These are phyloP conservation scores for Leptarthrus brevirostris DNA, from an alignment of 2,888 invertebrate genomes.

Conservation along the genomic window DNA sequence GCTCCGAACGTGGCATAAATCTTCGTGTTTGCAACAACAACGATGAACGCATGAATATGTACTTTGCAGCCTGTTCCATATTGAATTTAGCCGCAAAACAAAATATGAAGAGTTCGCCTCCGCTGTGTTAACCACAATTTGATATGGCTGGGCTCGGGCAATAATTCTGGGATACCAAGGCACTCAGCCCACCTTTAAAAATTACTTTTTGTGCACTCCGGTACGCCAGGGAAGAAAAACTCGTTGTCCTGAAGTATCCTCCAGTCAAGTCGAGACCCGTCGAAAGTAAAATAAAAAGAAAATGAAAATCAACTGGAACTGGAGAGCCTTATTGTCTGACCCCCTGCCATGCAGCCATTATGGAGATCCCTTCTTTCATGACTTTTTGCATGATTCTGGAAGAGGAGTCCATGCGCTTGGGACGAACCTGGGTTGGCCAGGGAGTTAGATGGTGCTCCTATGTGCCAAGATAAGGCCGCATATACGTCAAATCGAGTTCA, in stretches of 20 bases:
- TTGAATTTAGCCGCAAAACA: conserved; percentile 41
- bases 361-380: conserved; percentile 24
- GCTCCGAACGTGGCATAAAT: conserved; percentile 17
- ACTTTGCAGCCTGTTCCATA: conserved; percentile 18
- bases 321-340: conserved; percentile 47
- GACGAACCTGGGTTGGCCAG: conserved; percentile 46
- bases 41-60: conserved; percentile 13
- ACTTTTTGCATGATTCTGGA: conserved; percentile 47
- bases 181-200: conserved; percentile 30
- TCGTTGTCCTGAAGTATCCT: conserved; percentile 43
- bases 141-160: neutral
- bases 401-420: conserved; percentile 46
- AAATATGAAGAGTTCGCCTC: conserved; percentile 36
- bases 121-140: conserved; percentile 24
- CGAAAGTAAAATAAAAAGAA: conserved; percentile 21
- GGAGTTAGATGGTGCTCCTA: conserved; percentile 39
- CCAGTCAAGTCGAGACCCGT: conserved; percentile 43
- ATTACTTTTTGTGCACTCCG: conserved; percentile 28
- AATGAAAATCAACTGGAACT: neutral
- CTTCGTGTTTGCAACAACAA: conserved; percentile 13
- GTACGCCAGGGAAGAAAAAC: conserved; percentile 34
- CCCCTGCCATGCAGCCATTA: conserved; percentile 45
- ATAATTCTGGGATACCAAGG: neutral
- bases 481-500: conserved; percentile 29
- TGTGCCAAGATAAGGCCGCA: conserved; percentile 33